These are phyloP conservation scores for Daptonema setosum DNA, from an alignment of 2,888 invertebrate genomes.

Conservation along the genomic window DNA sequence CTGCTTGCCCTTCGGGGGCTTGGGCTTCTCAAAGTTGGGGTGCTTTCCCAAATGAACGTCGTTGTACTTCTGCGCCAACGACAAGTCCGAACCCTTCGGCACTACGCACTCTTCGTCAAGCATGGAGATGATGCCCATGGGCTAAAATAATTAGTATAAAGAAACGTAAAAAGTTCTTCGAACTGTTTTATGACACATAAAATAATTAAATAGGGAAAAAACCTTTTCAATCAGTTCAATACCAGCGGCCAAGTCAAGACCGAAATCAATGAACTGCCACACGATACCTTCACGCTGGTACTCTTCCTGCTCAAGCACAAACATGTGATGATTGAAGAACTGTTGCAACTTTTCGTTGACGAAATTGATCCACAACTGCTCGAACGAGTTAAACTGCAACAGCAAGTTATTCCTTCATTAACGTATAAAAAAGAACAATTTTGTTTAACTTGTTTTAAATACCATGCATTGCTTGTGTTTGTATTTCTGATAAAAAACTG, in stretches of 20 bases:
- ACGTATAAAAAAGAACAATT: no score
- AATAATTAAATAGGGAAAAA: constrained; percentile 29
- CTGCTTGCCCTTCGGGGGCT: constrained; percentile 39
- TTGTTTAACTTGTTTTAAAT: not conserved
- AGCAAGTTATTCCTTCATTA: no score
- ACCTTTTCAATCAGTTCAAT: constrained; percentile 79
- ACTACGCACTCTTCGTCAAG: constrained; percentile 99
- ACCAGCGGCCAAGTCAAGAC: constrained; percentile 80
- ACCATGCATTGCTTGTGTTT: not conserved
- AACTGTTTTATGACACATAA: not conserved
- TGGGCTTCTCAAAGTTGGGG: constrained; percentile 85
- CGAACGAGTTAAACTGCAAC: constrained; percentile 33
- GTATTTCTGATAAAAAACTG: not conserved
- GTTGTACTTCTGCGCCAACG: constrained; percentile 95
- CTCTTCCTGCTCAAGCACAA: constrained; percentile 45
- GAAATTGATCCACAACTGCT: constrained; percentile 37
- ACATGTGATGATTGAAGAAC: constrained; percentile 38
- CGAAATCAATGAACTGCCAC: constrained; percentile 85
- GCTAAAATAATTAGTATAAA: constrained; percentile 48
- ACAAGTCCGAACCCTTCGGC: constrained; percentile 93
- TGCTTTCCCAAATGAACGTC: constrained; percentile 98
- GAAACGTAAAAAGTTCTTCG: no score
- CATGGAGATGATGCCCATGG: constrained; percentile 99
- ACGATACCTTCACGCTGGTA: constrained; percentile 64
- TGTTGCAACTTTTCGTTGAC: constrained; percentile 36